Conservation (phyloP, 2,113 vertebrate genomes). For the Sminthopsis crassicaudata region DNA sequence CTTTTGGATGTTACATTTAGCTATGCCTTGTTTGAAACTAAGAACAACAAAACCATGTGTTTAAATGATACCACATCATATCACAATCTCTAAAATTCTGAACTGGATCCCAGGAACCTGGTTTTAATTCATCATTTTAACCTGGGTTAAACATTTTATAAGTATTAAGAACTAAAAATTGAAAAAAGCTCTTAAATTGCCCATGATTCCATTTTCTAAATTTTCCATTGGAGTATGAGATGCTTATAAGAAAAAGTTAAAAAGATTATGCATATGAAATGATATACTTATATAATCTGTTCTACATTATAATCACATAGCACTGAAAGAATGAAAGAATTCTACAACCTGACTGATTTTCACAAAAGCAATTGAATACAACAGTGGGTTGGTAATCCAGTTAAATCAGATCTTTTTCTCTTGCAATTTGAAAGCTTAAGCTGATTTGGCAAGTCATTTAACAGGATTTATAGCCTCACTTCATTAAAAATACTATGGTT, state of each 20-base stretch:
- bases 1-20: not conserved
- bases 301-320: not conserved
- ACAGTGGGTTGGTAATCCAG: slow-evolving; percentile 39
- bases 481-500: slow-evolving; percentile 7
- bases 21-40: not conserved
- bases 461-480: slow-evolving; percentile 46
- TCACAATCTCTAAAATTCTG: not conserved
- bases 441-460: slow-evolving; percentile 65
- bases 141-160: slow-evolving; percentile 34
- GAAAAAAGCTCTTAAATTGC: not conserved
- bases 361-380: slow-evolving; percentile 42
- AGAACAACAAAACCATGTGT: not conserved
- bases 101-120: slow-evolving; percentile 1
- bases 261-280: slow-evolving; percentile 14
- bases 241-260: not conserved
- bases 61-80: not conserved
- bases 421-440: slow-evolving; percentile 58
- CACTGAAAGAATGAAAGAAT: not conserved
- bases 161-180: not conserved
- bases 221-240: not conserved
- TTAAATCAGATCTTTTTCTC: slow-evolving; percentile 64
- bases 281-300: not conserved
- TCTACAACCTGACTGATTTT: slow-evolving; percentile 34
- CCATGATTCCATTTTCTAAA: not conserved
- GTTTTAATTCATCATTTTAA: not conserved